Conservation (phyloP, 2,797 vertebrate species). For the Columba guinea region DNA sequence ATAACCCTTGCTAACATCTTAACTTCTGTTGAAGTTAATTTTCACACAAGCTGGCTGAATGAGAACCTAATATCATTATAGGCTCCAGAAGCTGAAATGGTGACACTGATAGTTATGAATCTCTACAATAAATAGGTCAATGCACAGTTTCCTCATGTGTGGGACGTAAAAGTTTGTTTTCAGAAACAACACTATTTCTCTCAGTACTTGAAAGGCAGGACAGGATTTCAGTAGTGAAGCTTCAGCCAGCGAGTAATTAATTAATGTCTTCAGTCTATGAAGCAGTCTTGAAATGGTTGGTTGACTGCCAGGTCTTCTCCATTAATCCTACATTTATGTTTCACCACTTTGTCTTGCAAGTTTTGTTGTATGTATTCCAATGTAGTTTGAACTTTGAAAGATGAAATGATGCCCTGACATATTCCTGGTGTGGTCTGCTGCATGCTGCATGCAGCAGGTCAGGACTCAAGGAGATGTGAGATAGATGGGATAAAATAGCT, state of each 20-base stretch:
- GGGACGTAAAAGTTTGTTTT: neutral
- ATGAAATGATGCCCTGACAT: neutral
- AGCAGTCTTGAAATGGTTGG: accelerated
- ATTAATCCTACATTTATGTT: neutral
- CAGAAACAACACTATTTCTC: neutral
- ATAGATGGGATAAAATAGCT: neutral
- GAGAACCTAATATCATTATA: neutral
- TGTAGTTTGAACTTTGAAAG: neutral
- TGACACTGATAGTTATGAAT: neutral
- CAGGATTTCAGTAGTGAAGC: neutral
- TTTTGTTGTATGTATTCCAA: neutral
- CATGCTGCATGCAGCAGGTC: neutral
- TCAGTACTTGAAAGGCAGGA: neutral
- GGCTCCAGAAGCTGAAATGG: neutral
- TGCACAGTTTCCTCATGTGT: neutral
- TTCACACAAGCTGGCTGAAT: neutral
- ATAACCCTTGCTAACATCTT: neutral
- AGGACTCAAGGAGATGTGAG: neutral
- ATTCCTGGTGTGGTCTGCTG: neutral
- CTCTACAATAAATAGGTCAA: neutral
- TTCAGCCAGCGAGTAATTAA: neutral
- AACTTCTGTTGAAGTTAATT: neutral
- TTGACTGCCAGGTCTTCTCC: neutral
- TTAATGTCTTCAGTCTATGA: neutral
- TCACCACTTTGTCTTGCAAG: neutral